Conservation (phyloP, 2,797 vertebrate genomes). For the Hoplostethus atlanticus region DNA sequence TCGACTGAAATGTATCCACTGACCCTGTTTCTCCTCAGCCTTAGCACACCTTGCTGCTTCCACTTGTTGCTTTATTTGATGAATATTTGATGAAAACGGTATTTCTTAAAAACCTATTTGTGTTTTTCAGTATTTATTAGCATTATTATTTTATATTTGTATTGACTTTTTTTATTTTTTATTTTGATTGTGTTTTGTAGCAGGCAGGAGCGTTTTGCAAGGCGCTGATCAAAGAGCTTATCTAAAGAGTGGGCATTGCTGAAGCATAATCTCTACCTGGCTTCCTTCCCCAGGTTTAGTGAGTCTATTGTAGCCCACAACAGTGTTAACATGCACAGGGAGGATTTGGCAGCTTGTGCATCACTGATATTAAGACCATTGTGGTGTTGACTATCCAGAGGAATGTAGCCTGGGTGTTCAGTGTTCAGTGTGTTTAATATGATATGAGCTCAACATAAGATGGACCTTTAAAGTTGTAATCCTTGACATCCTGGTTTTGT, state of each 20-base stretch:
- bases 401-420: background rate
- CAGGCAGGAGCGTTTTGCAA: background rate
- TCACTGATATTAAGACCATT: background rate
- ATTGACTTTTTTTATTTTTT: background rate
- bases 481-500: too few relatives aligned
- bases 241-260: background rate
- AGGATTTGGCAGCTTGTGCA: background rate
- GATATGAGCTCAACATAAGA: background rate
- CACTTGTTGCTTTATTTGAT: too few relatives aligned
- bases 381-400: background rate
- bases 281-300: background rate
- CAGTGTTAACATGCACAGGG: background rate
- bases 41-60: too few relatives aligned
- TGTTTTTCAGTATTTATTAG: too few relatives aligned
- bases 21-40: too few relatives aligned
- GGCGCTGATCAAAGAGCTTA: conserved; percentile 1
- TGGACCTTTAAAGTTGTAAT: background rate
- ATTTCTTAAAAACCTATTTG: too few relatives aligned
- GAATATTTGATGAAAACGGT: too few relatives aligned
- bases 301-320: background rate
- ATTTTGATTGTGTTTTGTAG: background rate
- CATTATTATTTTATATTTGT: background rate
- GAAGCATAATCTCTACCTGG: background rate
- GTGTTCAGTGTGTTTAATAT: background rate
- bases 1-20: too few relatives aligned